phyloP scores from a whole-genome alignment of 2,113 vertebrate genomes.

The Coptodon bakossiorum region DNA sequence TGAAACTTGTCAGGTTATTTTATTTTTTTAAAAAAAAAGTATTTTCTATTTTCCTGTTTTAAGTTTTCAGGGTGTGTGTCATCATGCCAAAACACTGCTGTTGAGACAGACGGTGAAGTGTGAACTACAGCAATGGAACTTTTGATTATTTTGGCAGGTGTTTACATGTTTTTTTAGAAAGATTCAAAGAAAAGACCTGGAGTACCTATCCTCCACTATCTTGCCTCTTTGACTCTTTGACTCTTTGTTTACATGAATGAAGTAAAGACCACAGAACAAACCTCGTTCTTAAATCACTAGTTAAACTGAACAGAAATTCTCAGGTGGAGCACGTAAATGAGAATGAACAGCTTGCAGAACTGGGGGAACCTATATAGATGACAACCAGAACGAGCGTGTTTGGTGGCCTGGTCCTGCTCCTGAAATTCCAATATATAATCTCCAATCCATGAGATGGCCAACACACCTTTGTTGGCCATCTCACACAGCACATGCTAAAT shows the following conservation, averaged over 20 bases:
- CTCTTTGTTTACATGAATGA: neutral
- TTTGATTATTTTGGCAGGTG: neutral
- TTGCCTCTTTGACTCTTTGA: neutral
- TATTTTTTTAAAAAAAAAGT: neutral
- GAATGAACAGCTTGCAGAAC: neutral
- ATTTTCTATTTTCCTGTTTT: neutral
- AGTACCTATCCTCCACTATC: neutral
- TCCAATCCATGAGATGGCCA: neutral
- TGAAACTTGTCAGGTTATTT: neutral
- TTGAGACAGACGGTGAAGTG: neutral
- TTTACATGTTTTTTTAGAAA: neutral
- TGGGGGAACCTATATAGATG: neutral
- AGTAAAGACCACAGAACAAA: neutral
- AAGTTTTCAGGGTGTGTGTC: neutral
- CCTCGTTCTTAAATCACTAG: neutral
- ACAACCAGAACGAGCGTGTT: neutral
- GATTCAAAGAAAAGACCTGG: neutral
- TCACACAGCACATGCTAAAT: neutral
- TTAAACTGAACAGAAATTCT: neutral
- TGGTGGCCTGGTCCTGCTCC: neutral
- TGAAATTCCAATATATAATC: neutral
- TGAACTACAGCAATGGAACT: neutral
- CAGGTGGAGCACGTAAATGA: neutral
- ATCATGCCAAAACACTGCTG: neutral
- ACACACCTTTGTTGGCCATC: neutral